phyloP scores from a whole-genome alignment of 1,140 invertebrate genomes.

The Micrasema longulum region DNA sequence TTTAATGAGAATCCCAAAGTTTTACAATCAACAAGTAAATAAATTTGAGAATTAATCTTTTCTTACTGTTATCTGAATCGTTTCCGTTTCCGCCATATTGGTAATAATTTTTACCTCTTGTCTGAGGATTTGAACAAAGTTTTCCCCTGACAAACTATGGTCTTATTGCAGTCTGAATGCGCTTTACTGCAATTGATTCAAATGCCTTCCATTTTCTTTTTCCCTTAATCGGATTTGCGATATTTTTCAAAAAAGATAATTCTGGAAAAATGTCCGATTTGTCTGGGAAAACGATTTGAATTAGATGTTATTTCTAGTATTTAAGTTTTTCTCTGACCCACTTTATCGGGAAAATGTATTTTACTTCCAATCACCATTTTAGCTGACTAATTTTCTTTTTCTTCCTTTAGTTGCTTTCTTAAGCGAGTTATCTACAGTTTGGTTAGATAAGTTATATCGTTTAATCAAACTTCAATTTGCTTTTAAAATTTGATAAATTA shows the following conservation, averaged over 20 bases:
- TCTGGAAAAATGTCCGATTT: too few relatives aligned
- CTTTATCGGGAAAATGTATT: too few relatives aligned
- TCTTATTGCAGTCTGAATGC: conserved; percentile 25
- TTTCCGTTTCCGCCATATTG: conserved; percentile 28
- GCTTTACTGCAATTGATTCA: conserved; percentile 27
- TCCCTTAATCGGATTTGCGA: neutral
- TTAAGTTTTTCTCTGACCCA: too few relatives aligned
- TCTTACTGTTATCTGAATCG: conserved; percentile 2
- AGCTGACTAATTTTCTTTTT: too few relatives aligned
- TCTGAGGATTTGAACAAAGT: conserved; percentile 23
- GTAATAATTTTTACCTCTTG: conserved; percentile 24
- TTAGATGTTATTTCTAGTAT: too few relatives aligned
- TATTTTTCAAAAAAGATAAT: conserved; percentile 2
- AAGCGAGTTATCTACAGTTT: too few relatives aligned
- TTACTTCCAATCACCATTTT: too few relatives aligned
- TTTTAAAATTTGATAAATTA: too few relatives aligned
- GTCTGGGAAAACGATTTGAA: too few relatives aligned
- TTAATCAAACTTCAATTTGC: too few relatives aligned
- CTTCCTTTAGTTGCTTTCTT: too few relatives aligned
- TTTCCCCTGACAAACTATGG: conserved; percentile 13
- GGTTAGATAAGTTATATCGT: too few relatives aligned
- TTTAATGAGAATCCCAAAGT: conserved; percentile 14
- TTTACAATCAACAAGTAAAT: conserved; percentile 36
- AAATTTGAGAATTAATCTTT: conserved; percentile 4
- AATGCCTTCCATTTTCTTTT: conserved; percentile 2